Evolutionary conservation across 2,113 vertebrate genomes (phyloP).

Genomic region (Podilymbus podiceps): DNA sequence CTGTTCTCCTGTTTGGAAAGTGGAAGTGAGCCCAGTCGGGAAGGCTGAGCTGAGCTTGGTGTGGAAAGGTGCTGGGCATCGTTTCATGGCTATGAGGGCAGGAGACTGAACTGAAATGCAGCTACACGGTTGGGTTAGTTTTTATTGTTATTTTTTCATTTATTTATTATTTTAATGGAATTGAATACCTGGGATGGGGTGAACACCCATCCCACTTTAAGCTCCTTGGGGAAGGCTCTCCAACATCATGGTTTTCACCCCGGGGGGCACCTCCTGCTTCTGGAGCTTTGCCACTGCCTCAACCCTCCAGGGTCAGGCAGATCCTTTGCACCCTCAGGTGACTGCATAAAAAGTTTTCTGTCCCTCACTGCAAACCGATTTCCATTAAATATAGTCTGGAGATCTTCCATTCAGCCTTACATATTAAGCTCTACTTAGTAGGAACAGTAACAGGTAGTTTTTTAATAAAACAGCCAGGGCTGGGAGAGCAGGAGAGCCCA

Average conservation of each 20-base stretch:
- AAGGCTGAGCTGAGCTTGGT: background rate
- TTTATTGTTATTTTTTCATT: background rate
- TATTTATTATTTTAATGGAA: background rate
- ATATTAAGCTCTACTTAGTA: background rate
- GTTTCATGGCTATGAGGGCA: background rate
- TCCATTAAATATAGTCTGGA: background rate
- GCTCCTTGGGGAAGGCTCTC: background rate
- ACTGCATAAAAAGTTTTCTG: background rate
- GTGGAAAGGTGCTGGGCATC: background rate
- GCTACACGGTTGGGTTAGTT: background rate
- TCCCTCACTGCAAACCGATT: background rate
- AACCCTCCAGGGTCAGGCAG: rapidly evolving
- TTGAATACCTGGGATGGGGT: background rate
- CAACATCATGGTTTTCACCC: background rate
- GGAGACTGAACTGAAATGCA: background rate
- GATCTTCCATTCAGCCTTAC: background rate
- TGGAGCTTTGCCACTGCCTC: background rate
- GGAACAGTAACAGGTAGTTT: background rate
- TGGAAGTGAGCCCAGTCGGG: background rate
- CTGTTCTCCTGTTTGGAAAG: background rate
- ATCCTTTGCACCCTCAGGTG: background rate
- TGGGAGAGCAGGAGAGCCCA: background rate
- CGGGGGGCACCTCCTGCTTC: rapidly evolving
- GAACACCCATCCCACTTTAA: rapidly evolving
- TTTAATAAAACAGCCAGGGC: background rate